Evolutionary conservation across 2,797 vertebrate genomes (phyloP).

Genomic region (Cynodonichthys magdalenae): DNA sequence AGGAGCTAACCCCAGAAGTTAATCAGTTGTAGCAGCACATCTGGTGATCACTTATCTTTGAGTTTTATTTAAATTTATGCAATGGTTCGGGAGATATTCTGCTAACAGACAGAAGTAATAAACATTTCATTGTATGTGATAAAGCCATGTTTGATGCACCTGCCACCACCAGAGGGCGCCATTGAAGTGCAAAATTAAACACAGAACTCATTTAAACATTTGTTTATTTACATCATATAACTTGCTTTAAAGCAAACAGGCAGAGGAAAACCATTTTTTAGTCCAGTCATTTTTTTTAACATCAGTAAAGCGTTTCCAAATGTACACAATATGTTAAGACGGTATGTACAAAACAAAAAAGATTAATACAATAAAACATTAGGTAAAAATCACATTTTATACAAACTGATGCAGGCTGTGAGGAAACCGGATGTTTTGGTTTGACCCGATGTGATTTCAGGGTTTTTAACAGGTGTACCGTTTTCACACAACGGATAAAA

Average conservation of each 20-base stretch:
- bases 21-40: too few species aligned
- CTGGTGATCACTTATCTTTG: too few species aligned
- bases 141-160: too few species aligned
- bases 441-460: constrained; percentile 41
- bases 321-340: constrained; percentile 87
- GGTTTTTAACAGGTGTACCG: constrained; percentile 62
- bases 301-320: constrained; percentile 77
- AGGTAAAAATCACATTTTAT: constrained; percentile 56
- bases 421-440: constrained; percentile 41
- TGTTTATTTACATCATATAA: constrained; percentile 83
- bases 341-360: constrained; percentile 84
- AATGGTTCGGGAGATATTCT: too few species aligned
- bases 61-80: too few species aligned
- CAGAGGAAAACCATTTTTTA: constrained; percentile 51
- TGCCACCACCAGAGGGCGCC: constrained; percentile 39
- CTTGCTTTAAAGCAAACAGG: constrained; percentile 78
- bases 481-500: constrained; percentile 45
- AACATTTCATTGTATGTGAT: too few species aligned
- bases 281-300: constrained; percentile 74
- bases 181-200: constrained; percentile 18
- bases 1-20: too few species aligned
- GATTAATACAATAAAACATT: constrained; percentile 72
- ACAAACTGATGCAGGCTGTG: constrained; percentile 14
- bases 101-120: too few species aligned
- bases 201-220: constrained; percentile 63